A percentile compares a stretch with the other conserved stretches of the same genome.
phyloP scores from a whole-genome alignment of 2,888 invertebrate genomes.

The Chymomyza amoena region DNA sequence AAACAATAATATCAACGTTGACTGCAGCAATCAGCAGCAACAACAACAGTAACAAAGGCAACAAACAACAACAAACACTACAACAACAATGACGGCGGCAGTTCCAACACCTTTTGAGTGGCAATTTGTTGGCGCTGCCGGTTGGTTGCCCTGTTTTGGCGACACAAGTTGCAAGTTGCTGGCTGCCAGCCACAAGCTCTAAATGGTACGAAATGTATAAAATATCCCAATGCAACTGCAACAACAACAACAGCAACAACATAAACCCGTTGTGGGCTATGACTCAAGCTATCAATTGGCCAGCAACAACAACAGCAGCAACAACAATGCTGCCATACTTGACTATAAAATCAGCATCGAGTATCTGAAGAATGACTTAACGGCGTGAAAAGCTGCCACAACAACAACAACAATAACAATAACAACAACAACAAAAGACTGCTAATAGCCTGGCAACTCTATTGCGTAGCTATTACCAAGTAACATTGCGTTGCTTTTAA shows the following conservation, averaged over 20 bases:
- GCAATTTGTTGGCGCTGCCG: slow-evolving; percentile 66
- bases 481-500: slow-evolving; percentile 24
- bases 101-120: slow-evolving; percentile 69
- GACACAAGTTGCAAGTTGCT: slow-evolving; percentile 45
- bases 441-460: slow-evolving; percentile 47
- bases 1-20: slow-evolving; percentile 41
- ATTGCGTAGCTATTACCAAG: not conserved
- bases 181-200: not conserved
- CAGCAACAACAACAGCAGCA: slow-evolving; percentile 31
- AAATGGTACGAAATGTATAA: slow-evolving; percentile 11
- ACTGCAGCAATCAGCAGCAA: slow-evolving; percentile 3
- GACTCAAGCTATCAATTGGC: slow-evolving; percentile 71
- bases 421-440: slow-evolving; percentile 27
- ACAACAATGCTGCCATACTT: slow-evolving; percentile 35
- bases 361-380: slow-evolving; percentile 69
- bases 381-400: slow-evolving; percentile 47
- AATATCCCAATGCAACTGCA: slow-evolving; percentile 9
- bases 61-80: slow-evolving; percentile 33
- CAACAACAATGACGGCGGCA: slow-evolving; percentile 41
- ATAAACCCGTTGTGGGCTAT: slow-evolving; percentile 63
- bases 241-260: too few species aligned
- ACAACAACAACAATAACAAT: slow-evolving; percentile 9
- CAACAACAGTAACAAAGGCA: slow-evolving; percentile 6
- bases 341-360: slow-evolving; percentile 62
- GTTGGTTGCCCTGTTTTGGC: slow-evolving; percentile 48